Conservation (phyloP, 2,797 vertebrate genomes). For the Myotis myotis region DNA sequence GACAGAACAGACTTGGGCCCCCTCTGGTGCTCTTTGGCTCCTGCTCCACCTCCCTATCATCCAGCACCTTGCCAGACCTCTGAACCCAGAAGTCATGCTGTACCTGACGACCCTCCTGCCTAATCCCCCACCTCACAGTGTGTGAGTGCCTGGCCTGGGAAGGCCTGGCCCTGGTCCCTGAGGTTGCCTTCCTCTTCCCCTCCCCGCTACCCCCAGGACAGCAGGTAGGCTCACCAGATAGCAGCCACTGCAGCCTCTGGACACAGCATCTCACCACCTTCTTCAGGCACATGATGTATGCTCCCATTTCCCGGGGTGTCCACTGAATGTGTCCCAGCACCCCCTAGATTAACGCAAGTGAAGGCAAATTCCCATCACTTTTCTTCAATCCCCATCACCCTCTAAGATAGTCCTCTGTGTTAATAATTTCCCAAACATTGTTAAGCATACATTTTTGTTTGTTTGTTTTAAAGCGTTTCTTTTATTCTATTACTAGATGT, state of each 20-base stretch:
- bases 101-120: not conserved
- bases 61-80: not conserved
- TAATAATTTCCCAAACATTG: not conserved
- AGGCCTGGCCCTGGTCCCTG: not conserved
- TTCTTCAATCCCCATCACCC: not conserved
- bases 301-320: conserved; percentile 83
- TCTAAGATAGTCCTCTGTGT: not conserved
- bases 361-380: not conserved
- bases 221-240: conserved; percentile 83
- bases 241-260: conserved; percentile 87
- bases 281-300: conserved; percentile 80
- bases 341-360: conserved; percentile 80
- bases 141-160: not conserved
- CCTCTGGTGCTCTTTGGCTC: not conserved
- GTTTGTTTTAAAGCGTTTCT: not conserved
- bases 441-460: not conserved
- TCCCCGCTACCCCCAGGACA: not conserved
- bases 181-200: not conserved
- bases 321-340: conserved; percentile 85
- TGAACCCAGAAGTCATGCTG: not conserved
- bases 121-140: not conserved
- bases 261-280: conserved; percentile 80
- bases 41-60: not conserved
- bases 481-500: not conserved
- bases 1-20: not conserved